These are phyloP conservation scores for Nomada lathburiana DNA, from an alignment of 2,888 invertebrate genomes.

Conservation along the genomic window DNA sequence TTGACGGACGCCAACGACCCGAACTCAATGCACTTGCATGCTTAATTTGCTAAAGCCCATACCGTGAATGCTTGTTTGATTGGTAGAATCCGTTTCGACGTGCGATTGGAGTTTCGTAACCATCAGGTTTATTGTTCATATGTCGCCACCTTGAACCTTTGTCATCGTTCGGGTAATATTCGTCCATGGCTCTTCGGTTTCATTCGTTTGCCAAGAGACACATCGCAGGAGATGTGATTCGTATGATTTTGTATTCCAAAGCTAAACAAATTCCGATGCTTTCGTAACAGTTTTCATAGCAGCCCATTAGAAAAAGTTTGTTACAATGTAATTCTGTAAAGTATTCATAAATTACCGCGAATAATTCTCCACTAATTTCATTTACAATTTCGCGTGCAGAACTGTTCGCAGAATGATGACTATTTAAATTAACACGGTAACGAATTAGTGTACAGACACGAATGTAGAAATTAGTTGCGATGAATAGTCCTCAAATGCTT, in stretches of 20 bases:
- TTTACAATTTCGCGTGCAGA: not conserved
- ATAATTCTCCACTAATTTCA: too few species aligned
- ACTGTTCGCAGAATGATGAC: not conserved
- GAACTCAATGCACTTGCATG: conserved; percentile 30
- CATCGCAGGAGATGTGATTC: too few species aligned
- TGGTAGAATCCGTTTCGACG: conserved; percentile 45
- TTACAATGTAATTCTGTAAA: too few species aligned
- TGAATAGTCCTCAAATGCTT: too few species aligned
- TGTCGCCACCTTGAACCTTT: too few species aligned
- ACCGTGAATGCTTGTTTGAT: conserved; percentile 35
- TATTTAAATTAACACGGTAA: not conserved
- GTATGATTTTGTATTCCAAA: too few species aligned
- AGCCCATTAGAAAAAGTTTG: too few species aligned
- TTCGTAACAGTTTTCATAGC: too few species aligned
- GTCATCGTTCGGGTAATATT: not conserved
- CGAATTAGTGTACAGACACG: not conserved
- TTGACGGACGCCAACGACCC: conserved; percentile 37
- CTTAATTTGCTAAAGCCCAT: conserved; percentile 54
- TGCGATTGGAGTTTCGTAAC: conserved; percentile 56
- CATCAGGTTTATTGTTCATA: not conserved
- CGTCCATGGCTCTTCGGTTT: not conserved
- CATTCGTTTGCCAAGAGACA: not conserved
- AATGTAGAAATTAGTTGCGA: too few species aligned
- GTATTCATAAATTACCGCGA: too few species aligned
- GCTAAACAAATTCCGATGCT: too few species aligned